Percentiles rank a stretch among this genome's conserved stretches.
Evolutionary conservation across 2,888 invertebrate genomes (phyloP).

Genomic region (Pandemis cinnamomeana): DNA sequence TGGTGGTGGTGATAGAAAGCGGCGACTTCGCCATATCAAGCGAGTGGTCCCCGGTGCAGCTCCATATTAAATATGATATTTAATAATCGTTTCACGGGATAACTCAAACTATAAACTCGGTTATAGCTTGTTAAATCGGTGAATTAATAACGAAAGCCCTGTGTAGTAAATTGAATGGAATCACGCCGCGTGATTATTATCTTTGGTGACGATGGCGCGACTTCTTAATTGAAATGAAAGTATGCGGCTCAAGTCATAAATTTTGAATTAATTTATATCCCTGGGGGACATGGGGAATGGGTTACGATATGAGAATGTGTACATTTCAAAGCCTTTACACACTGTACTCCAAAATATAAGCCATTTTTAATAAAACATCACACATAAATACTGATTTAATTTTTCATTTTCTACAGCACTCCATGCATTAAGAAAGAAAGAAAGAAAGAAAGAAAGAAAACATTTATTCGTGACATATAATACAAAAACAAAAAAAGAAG

Average conservation of each 20-base stretch:
- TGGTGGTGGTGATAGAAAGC: conserved; percentile 69
- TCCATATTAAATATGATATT: conserved; percentile 65
- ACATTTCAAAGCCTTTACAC: too few relatives aligned
- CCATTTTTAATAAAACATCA: too few relatives aligned
- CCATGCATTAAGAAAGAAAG: too few relatives aligned
- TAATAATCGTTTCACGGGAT: conserved; percentile 55
- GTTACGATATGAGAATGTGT: background rate
- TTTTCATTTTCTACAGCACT: too few relatives aligned
- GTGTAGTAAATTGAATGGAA: conserved; percentile 31
- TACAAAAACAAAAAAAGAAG: too few relatives aligned
- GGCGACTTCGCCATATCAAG: conserved; percentile 69
- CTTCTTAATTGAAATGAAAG: conserved; percentile 32
- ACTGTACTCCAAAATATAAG: too few relatives aligned
- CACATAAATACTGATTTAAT: too few relatives aligned
- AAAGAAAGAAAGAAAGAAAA: too few relatives aligned
- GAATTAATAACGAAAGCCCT: conserved; percentile 27
- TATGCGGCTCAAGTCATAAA: conserved; percentile 9
- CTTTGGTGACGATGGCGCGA: conserved; percentile 16
- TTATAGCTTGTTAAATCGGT: conserved; percentile 30
- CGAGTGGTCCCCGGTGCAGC: conserved; percentile 52
- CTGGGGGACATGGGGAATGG: background rate
- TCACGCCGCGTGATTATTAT: conserved; percentile 19
- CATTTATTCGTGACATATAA: too few relatives aligned
- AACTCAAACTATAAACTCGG: conserved; percentile 41
- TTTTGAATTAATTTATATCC: background rate